Evolutionary conservation across 2,797 vertebrate species (phyloP), one percentile per base, ranked within the genome.

Genomic region (Myotis myotis): DNA sequence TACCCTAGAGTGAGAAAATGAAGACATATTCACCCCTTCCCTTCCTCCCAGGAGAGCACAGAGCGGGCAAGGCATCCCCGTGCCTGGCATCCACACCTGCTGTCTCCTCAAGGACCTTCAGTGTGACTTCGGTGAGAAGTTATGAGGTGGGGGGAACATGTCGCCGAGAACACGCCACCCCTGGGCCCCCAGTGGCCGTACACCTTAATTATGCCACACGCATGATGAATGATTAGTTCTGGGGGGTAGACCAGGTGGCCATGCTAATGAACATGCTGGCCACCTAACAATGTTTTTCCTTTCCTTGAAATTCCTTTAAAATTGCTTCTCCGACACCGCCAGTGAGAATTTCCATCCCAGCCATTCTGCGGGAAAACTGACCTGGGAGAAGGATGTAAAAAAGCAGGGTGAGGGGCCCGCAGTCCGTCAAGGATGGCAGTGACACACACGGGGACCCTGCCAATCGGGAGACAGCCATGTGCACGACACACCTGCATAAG

Each of bases 371-470:
- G 70, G 91, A 51, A 91, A 91, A 92, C 93, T 25, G 83, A 90
- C 93, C n/a, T 71, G 90, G 96, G 95, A 97, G 74, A 23, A 93
- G 94, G 85, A 95, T 81, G 30, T 0, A 89, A 36, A 11, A 19
- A 49, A 12, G 36, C 20, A n/a, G 89, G 0, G 1, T 8, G 28
- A 38, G 41, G 93, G 95, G 93, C 92, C 96, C 88, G 85, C 0
- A 85, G 91, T 72, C 84, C 5, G 9, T 70, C 0, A 84, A 60
- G 57, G 72, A 87, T 0, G 0, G 33, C 1, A 2, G 30, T 9
- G n/a, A 47, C n/a, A 4, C 62, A 53, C 5, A 28, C 22, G 4
- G 36, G 62, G 28, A 10, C 2, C 38, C 6, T 0, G 20, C 72
- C 12, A 15, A 1, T 15, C 0, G 0, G 51, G 66, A 60, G 41